phyloP scores from a whole-genome alignment of 53 echinoderm and acorn worm genomes.

The Astropecten irregularis region DNA sequence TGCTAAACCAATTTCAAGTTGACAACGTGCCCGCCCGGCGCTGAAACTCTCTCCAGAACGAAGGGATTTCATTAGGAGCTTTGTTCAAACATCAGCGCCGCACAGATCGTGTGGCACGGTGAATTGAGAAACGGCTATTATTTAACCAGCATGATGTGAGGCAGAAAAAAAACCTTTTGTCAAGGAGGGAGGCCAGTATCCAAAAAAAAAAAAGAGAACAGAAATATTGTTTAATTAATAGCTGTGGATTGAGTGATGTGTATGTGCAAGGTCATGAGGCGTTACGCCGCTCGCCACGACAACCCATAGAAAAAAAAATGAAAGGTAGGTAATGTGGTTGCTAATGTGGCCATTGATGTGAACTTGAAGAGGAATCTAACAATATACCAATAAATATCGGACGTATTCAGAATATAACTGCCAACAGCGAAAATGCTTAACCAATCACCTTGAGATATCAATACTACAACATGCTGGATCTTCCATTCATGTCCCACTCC shows the following conservation, averaged over 20 bases:
- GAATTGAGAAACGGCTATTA: slow-evolving; percentile 15
- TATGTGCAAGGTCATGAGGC: slow-evolving; percentile 25
- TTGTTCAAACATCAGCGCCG: slow-evolving; percentile 49
- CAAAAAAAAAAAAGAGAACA: neutral
- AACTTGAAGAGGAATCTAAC: neutral
- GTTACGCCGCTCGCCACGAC: neutral
- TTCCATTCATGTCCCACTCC: neutral
- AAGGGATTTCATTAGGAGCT: slow-evolving; percentile 36
- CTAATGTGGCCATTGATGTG: too few relatives aligned
- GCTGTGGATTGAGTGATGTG: slow-evolving; percentile 9
- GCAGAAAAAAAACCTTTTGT: slow-evolving; percentile 27
- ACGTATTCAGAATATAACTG: neutral
- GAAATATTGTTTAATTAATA: slow-evolving; percentile 48
- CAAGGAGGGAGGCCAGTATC: neutral
- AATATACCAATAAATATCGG: too few relatives aligned
- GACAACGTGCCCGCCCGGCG: neutral
- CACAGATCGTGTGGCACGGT: slow-evolving; percentile 29
- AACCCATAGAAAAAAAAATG: slow-evolving; percentile 10
- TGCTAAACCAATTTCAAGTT: slow-evolving; percentile 20
- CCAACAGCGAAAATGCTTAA: slow-evolving; percentile 11
- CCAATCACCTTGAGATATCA: slow-evolving; percentile 18
- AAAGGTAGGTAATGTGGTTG: neutral
- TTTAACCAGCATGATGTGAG: slow-evolving; percentile 47
- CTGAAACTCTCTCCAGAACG: neutral
- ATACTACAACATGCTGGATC: neutral